phyloP scores from a whole-genome alignment of 1,140 invertebrate genomes.

The Drosophila micromelanica region DNA sequence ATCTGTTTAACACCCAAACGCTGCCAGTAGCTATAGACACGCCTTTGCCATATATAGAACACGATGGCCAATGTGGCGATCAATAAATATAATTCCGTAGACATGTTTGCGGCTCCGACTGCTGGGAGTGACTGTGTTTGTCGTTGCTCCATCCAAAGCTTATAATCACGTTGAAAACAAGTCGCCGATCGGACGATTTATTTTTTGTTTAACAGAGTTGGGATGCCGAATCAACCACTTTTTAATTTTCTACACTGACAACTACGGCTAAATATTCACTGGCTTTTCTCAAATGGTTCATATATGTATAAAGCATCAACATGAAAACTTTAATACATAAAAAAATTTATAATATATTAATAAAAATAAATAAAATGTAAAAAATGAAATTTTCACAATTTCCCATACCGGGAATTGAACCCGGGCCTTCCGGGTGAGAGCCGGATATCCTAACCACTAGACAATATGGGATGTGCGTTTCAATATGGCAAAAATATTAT shows the following conservation, averaged over 20 bases:
- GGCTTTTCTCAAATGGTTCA: neutral
- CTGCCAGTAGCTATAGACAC: conserved; percentile 78
- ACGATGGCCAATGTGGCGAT: conserved; percentile 47
- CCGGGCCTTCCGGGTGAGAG: conserved; percentile 93
- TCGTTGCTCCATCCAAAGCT: neutral
- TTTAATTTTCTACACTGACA: neutral
- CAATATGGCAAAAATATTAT: too few species aligned
- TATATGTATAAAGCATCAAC: neutral
- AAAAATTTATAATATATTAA: too few species aligned
- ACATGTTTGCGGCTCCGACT: conserved; percentile 38
- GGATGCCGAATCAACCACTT: too few species aligned
- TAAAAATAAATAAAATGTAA: too few species aligned
- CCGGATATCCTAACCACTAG: conserved; percentile 94
- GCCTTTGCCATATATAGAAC: conserved; percentile 57
- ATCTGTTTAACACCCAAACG: conserved; percentile 82
- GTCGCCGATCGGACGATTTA: neutral
- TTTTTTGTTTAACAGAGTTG: neutral
- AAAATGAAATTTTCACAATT: conserved; percentile 50
- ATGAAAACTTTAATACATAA: neutral
- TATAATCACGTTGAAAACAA: conserved; percentile 5
- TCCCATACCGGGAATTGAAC: conserved; percentile 94
- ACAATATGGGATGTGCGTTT: conserved; percentile 85
- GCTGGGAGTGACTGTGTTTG: conserved; percentile 20
- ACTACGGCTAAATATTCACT: conserved; percentile 2
- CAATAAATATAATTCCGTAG: conserved; percentile 44